Base-by-base conservation (phyloP, 1,140 invertebrate species). In the Macrobrachium rosenbergii region DNA sequence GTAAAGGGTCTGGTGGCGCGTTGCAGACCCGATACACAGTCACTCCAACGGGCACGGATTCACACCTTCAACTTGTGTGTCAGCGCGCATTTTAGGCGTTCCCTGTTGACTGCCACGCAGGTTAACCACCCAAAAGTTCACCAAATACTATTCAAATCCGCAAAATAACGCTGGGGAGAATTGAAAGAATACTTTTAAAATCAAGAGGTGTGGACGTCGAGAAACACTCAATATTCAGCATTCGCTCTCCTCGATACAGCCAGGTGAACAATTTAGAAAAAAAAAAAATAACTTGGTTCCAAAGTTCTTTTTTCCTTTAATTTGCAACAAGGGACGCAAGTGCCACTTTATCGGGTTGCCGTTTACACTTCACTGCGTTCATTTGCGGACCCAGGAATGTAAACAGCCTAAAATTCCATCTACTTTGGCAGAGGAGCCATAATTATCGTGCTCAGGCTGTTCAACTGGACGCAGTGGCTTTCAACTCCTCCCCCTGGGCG, bases 381-480 rank as follows among this genome's bases (percentile, higher is more conserved):
- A 72, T 72, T 72, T 28, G 69, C 69, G 21, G 69, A 17, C 21
- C 69, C 23, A 72, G 69, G 69, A 72, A 72, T 72, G 69, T 72
- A 72, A 72, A 72, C 69, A 72, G 37, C 23, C 69, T 43, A 37
- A 72, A 72, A 72, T 72, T 72, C 69, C 37, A 72, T 72, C 21
- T 72, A 72, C 23, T 72, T 69, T 72, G 69, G 69, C 19, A 72
- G 67, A 69, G 69, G 37, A 72, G 69, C 69, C 69, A 37, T 72
- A 72, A 72, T 72, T 72, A 72, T 72, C 69, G 69, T 43, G 69
- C 69, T 72, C 69, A 23, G 69, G 23, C 69, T 12, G 69, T 43
- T 43, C 23, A 72, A 43, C 23, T 72, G 69, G 69, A 43, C 37
- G 69, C 69, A 43, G 69, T 43, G 17, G 23, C 23, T 17, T 12